Conservation (phyloP, 2,888 invertebrate species). For the Lycocerus yunnanus region DNA sequence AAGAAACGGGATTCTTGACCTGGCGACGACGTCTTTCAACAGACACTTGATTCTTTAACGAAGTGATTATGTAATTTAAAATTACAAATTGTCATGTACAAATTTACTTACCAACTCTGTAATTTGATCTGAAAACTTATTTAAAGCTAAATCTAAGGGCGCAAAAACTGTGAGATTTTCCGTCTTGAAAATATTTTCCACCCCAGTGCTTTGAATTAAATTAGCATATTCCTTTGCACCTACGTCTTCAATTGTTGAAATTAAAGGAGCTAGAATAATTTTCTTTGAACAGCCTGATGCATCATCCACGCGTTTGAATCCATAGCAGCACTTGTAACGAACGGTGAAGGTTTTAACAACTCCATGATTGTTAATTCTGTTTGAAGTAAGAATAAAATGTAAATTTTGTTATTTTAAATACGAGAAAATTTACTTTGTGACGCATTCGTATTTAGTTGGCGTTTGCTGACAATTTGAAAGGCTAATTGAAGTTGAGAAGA, state of each 20-base stretch:
- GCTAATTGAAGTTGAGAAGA: conserved; percentile 55
- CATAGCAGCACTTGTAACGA: conserved; percentile 71
- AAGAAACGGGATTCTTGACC: conserved; percentile 50
- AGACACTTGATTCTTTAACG: conserved; percentile 57
- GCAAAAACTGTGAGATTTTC: conserved; percentile 67
- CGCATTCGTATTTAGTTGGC: conserved; percentile 59
- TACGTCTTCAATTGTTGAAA: conserved; percentile 62
- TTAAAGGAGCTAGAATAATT: conserved; percentile 62
- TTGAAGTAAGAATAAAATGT: conserved; percentile 29
- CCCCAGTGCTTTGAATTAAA: conserved; percentile 58
- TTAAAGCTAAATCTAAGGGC: conserved; percentile 66
- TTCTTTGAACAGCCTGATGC: conserved; percentile 50
- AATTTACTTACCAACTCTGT: conserved; percentile 58
- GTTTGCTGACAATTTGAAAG: conserved; percentile 58
- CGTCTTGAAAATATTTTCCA: conserved; percentile 57
- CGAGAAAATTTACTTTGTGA: conserved; percentile 55
- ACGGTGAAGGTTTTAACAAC: conserved; percentile 65
- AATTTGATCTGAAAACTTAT: conserved; percentile 59
- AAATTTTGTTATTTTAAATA: background rate
- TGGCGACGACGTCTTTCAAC: conserved; percentile 37
- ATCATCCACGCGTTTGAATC: conserved; percentile 58
- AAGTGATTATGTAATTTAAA: conserved; percentile 12
- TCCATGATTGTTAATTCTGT: conserved; percentile 62
- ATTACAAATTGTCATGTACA: background rate
- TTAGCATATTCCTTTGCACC: conserved; percentile 64